Base-by-base conservation (phyloP, 2,888 invertebrate genomes). In the Sinotaia quadrata region DNA sequence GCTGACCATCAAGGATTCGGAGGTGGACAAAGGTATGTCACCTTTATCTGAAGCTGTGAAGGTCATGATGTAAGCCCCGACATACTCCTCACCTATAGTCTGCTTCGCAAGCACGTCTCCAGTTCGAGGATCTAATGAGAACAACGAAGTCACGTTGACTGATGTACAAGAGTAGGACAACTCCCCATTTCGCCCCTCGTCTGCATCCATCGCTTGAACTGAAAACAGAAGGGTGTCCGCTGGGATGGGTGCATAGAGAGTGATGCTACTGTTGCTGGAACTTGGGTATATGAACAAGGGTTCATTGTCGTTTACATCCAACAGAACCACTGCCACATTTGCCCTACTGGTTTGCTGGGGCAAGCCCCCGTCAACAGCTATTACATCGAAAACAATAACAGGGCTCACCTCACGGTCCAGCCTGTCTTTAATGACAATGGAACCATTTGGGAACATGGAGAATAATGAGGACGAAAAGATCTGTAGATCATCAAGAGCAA, bases 261-360 rank as follows among this genome's bases (percentile, higher is more conserved):
- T 56, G 33, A 69, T 21, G 52, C 61, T 67, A 60, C 33, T 33
- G 60, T 72, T 72, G 49, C 52, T 59, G 33, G 67, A 33, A 29
- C 69, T 72, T n/a, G 75, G 68, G 54, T 75, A 71, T 1, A 70
- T 51, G 68, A 84, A 84, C 61, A 72, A 67, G 0, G 84, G 84
- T 2, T 71, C 71, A 60, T 82, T 80, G 67, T 84, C 84, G 73
- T 84, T 84, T 24, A 68, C 60, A 65, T 84, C 84, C 7, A 71
- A 66, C 31, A 84, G 76, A 12, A 71, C 73, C 21, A 84, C 67
- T 31, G 68, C 67, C 7, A 83, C 78, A 8, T 75, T 73, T 2
- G 78, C 76, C 15, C 76, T 75, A n/a, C 81, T 76, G 7, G 77
- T 76, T 31, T 75, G 71, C n/a, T 73, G 63, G 2, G 82, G 80